Evolutionary conservation across 2,797 vertebrate genomes (phyloP).

Genomic region (Hydrophis major): DNA sequence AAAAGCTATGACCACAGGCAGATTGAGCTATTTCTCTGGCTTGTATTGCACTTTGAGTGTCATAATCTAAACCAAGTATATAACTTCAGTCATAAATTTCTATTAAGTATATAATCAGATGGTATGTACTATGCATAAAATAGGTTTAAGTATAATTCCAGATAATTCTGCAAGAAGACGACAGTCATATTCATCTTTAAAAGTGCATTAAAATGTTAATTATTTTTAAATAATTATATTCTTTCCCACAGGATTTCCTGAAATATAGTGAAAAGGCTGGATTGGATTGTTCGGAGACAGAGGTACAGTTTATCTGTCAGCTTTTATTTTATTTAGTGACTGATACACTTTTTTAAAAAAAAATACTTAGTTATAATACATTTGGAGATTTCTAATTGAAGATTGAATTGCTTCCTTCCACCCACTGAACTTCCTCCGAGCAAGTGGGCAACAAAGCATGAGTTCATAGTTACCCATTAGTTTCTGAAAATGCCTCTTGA

Average conservation of each 20-base stretch:
- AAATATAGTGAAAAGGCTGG: conserved; percentile 92
- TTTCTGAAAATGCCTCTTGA: neutral
- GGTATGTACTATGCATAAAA: neutral
- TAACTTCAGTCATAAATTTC: neutral
- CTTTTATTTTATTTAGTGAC: neutral
- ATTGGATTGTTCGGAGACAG: conserved; percentile 88
- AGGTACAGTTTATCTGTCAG: conserved; percentile 69
- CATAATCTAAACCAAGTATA: neutral
- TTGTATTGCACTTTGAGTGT: neutral
- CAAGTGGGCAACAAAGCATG: neutral
- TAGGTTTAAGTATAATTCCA: neutral
- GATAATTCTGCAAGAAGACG: neutral
- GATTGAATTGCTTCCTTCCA: neutral
- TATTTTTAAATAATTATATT: conserved; percentile 45
- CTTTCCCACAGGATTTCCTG: conserved; percentile 85
- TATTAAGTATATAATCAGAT: neutral
- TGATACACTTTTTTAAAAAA: neutral
- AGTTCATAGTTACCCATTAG: neutral
- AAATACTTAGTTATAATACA: neutral
- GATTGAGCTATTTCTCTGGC: neutral
- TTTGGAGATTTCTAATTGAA: neutral
- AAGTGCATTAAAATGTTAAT: neutral
- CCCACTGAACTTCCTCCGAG: neutral
- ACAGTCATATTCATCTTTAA: conserved; percentile 11
- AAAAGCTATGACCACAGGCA: neutral